Evolutionary conservation across 2,797 vertebrate genomes (phyloP).

Genomic region (Eulemur albifrons): DNA sequence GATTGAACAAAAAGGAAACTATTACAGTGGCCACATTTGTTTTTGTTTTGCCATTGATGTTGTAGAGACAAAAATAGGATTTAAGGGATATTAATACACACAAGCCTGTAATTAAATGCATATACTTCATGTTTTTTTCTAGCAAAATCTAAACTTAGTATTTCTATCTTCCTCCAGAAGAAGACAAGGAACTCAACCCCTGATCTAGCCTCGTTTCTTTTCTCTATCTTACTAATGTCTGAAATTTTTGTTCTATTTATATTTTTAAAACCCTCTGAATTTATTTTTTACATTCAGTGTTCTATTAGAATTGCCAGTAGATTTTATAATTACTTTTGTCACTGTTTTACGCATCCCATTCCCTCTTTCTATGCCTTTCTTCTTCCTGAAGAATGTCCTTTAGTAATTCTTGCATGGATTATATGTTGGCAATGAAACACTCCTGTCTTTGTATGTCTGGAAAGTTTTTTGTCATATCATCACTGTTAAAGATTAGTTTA

Average conservation of each 20-base stretch:
- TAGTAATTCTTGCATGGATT: not conserved
- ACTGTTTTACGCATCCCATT: not conserved
- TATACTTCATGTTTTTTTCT: not conserved
- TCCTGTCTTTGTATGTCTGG: not conserved
- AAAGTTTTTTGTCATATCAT: not conserved
- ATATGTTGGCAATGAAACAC: not conserved
- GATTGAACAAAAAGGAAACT: not conserved
- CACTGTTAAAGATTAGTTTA: not conserved
- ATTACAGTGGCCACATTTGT: not conserved
- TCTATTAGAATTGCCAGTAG: slow-evolving; percentile 9
- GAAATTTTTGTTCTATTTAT: not conserved
- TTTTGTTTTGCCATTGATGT: not conserved
- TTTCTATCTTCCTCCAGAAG: not conserved
- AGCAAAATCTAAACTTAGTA: not conserved
- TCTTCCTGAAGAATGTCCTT: not conserved
- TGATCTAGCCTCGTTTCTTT: not conserved
- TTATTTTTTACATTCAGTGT: not conserved
- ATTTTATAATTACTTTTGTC: slow-evolving; percentile 39
- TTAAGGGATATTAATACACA: not conserved
- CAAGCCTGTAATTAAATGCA: not conserved
- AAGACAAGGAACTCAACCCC: slow-evolving; percentile 14
- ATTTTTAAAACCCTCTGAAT: slow-evolving; percentile 23
- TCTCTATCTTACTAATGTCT: not conserved
- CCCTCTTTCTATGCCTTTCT: slow-evolving; percentile 16
- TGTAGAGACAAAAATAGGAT: not conserved